Evolutionary conservation across 2,888 invertebrate species (phyloP), one percentile per base, ranked within the genome.

Genomic region (Frankliniella intonsa): DNA sequence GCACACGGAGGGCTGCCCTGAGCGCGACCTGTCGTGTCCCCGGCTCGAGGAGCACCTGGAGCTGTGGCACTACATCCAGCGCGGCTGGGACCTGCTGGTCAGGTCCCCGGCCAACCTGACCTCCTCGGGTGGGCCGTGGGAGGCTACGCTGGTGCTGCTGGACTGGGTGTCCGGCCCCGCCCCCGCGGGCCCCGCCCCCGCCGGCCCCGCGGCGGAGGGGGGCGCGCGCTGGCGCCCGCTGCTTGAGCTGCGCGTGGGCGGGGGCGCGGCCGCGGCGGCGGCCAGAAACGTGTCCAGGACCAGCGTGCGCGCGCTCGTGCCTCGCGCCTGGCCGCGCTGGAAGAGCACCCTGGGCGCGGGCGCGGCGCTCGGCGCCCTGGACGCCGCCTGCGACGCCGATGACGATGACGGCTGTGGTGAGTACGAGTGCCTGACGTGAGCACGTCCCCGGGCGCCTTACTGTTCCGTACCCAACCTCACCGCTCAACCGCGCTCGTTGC

Each of bases 231-330:
- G 55, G 82, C 84, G 82, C 79, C 84, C 80, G 55, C 27, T 81
- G 25, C 22, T 76, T 9, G 25, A 76, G 69, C 22, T 76, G 22
- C 69, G 25, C 25, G 69, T 76, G 22, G 69, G 69, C 69, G 69
- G 69, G 9, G 69, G 69, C 62, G 19, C n/a, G 38, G 38, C 5
- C 38, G 38, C 38, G 38, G 38, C 38, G 3, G 38, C 38, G 38
- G 2, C 38, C 38, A 38, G 38, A 11, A 88, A 88, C 76, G 90
- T 90, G 83, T 88, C 88, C 83, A 88, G 88, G 62, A 87, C 69
- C 25, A 22, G 69, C 69, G 69, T 76, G 11, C 8, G 25, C 22
- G 22, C 69, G 22, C 69, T 76, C 25, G 25, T 22, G 69, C 22
- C 69, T 11, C 69, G 69, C 69, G 69, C 69, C 69, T 76, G 69